Evolutionary conservation across 2,113 vertebrate species (phyloP), one percentile per base, ranked within the genome.

Genomic region (Loxodonta africana): DNA sequence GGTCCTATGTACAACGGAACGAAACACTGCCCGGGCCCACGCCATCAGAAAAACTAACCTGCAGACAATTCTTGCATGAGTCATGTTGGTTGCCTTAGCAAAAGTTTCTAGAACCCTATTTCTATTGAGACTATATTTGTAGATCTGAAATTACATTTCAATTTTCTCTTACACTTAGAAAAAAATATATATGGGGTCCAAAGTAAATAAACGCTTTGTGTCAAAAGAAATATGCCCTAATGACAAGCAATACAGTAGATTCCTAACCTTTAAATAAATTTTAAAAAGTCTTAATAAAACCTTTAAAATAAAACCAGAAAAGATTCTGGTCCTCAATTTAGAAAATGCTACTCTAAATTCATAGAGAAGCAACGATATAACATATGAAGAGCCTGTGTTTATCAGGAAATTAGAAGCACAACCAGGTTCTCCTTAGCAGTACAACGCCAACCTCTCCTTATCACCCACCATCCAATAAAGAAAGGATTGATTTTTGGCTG

Each of bases 211-310:
- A 67, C 1, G 6, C 10, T 23, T 30, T 76, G 81, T 65, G 1
- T 10, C 76, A 93, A 93, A 80, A 76, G 28, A 90, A 86, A 65
- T 82, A 81, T 76, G 14, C 69, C 8, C 44, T 83, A 76, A 80
- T 0, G 30, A 60, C 10, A 77, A 65, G 21, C 14, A 53, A 8
- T 62, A 28, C 62, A 69, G 83, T 63, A 62, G 9, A n/a, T 63
- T 18, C 48, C 60, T 81, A 84, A 84, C 21, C 10, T 87, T 90
- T 48, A 48, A 48, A 48, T n/a, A 71, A 6, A 33, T 9, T 8
- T 88, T 10, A 89, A 67, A 48, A 69, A 62, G 67, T 33, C 5
- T 90, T 88, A 25, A 60, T 60, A 76, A 92, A 90, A 26, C 23
- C 57, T 41, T 48, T 26, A 28, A 25, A 88, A 67, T 37, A 67